Evolutionary conservation across 1,140 invertebrate species (phyloP).

Genomic region (Drosophila pruinosa): DNA sequence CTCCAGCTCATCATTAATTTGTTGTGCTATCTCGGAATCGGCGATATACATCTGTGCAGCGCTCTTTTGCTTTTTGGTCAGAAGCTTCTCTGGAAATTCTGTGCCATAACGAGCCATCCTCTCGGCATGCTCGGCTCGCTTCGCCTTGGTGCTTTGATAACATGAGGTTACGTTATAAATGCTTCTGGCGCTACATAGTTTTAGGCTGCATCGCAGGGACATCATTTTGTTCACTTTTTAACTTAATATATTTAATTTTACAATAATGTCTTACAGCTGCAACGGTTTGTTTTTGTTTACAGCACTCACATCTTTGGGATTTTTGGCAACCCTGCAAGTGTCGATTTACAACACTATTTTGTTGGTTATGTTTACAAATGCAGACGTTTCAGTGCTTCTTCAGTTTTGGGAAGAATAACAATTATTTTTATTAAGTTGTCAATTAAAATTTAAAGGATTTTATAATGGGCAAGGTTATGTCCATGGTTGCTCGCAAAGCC

Average conservation of each 20-base stretch:
- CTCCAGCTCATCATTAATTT: slow-evolving; percentile 75
- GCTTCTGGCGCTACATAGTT: slow-evolving; percentile 10
- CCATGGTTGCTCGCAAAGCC: slow-evolving; percentile 83
- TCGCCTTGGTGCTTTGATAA: slow-evolving; percentile 49
- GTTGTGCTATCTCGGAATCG: slow-evolving; percentile 80
- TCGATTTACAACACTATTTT: slow-evolving; percentile 41
- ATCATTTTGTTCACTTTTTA: slow-evolving; percentile 42
- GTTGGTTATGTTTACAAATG: slow-evolving; percentile 67
- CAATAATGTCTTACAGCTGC: neutral
- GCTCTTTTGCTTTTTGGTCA: slow-evolving; percentile 64
- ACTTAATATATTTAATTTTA: no score
- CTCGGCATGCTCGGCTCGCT: slow-evolving; percentile 30
- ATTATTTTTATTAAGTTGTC: neutral
- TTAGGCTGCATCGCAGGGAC: slow-evolving; percentile 37
- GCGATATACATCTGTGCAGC: slow-evolving; percentile 67
- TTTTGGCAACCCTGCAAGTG: neutral
- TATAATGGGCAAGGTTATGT: slow-evolving; percentile 85
- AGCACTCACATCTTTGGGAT: neutral
- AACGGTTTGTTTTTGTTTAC: neutral
- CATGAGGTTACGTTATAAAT: neutral
- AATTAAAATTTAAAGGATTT: slow-evolving; percentile 18
- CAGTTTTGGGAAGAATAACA: slow-evolving; percentile 1
- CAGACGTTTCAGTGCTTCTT: slow-evolving; percentile 9
- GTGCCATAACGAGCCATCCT: slow-evolving; percentile 48
- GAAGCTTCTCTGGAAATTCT: slow-evolving; percentile 70